Base-by-base conservation (phyloP, 1,140 invertebrate genomes). In the Coenobita brevimanus region DNA sequence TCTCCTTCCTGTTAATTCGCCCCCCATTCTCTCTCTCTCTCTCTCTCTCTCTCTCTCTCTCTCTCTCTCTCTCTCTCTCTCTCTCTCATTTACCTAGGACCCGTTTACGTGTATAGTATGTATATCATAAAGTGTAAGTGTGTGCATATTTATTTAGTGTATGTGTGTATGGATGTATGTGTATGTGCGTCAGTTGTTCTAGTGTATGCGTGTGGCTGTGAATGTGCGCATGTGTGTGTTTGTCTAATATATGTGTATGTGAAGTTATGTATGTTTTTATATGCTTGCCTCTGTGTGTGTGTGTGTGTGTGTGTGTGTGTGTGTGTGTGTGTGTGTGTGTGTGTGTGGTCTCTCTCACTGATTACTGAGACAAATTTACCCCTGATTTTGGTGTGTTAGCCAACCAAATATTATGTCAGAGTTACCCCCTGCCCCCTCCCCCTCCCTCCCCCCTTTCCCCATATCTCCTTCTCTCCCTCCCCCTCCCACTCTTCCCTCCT, bases 341-440 rank as follows among this genome's bases (percentile, higher is more conserved):
- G 38, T 67, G 57, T 67, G 50, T 80, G 50, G 24, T 41, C n/a
- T 67, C 15, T 21, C 36, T 67, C 60, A 33, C 62, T 82, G 80
- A 82, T 82, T 82, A 60, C 60, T 38, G 80, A n/a, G 80, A 82
- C 80, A 82, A 82, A 82, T 82, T 82, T 82, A 82, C 80, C 60
- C 80, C 67, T 82, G 80, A 82, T 82, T 82, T 82, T 82, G 80
- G 80, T 82, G 30, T 82, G 80, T 82, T 82, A 82, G 80, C 60
- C 30, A 38, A 82, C 80, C 80, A 82, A 82, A 82, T 82, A 82
- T 82, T 82, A 82, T 82, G 80, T 67, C 80, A 82, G 60, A 64
- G 43, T 82, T 38, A 54, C 38, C 54, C 27, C 64, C 80, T 60
- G n/a, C 54, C 27, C 64, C 54, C 64, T 60, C 30, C 60, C 60